phyloP scores from a whole-genome alignment of 2,113 vertebrate genomes.

The Pangasianodon gigas region DNA sequence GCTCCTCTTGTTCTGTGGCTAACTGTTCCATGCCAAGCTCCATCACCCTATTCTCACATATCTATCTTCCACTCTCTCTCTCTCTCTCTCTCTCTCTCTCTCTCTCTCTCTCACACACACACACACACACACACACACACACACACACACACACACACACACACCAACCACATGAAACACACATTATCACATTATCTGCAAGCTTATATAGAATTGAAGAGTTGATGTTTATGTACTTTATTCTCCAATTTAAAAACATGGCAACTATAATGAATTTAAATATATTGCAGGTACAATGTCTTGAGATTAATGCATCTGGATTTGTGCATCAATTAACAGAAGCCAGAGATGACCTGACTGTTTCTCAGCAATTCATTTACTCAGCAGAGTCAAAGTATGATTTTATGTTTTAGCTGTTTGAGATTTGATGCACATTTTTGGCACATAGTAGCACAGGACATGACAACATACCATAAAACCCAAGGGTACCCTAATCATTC shows the following conservation, averaged over 20 bases:
- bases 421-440: not conserved
- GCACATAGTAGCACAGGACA: not conserved
- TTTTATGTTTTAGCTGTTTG: not conserved
- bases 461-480: not conserved
- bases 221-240: not conserved
- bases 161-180: not conserved
- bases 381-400: not conserved
- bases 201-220: not conserved
- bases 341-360: not conserved
- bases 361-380: not conserved
- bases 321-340: not conserved
- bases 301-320: not conserved
- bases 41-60: slow-evolving; percentile 33
- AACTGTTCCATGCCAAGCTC: slow-evolving; percentile 35
- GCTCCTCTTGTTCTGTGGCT: slow-evolving; percentile 36
- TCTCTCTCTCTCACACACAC: not conserved
- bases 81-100: not conserved
- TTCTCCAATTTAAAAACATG: not conserved
- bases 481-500: slow-evolving; percentile 16
- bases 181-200: not conserved
- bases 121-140: not conserved
- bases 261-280: not conserved
- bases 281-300: not conserved
- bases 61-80: not conserved
- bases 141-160: not conserved